These are phyloP conservation scores for Coelinius sp. DNA, from an alignment of 2,888 invertebrate genomes.

Conservation along the genomic window DNA sequence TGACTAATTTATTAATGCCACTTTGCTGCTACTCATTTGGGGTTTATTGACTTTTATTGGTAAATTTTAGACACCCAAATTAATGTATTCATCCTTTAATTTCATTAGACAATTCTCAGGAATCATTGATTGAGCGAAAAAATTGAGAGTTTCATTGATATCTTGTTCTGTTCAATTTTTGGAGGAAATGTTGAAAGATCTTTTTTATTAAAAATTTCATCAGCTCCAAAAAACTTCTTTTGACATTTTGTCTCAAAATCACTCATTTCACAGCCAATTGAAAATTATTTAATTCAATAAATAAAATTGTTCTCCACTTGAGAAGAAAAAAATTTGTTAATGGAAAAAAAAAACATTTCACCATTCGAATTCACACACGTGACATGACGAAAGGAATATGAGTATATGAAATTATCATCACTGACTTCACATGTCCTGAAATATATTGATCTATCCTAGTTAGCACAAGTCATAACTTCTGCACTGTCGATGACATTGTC, in stretches of 20 bases:
- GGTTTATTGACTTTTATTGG: conserved; percentile 67
- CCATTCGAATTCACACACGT: neutral
- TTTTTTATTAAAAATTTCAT: too few relatives aligned
- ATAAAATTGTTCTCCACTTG: too few relatives aligned
- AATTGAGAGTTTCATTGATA: too few relatives aligned
- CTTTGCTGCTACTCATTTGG: conserved; percentile 59
- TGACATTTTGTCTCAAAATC: too few relatives aligned
- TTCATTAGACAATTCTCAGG: too few relatives aligned
- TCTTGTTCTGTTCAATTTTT: too few relatives aligned
- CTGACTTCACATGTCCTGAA: neutral
- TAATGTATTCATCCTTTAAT: neutral
- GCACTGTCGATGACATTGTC: neutral
- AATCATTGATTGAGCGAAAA: too few relatives aligned
- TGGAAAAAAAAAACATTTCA: neutral
- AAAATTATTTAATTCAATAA: too few relatives aligned
- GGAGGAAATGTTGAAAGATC: too few relatives aligned
- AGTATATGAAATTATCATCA: neutral
- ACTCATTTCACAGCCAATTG: too few relatives aligned
- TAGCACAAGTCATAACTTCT: neutral
- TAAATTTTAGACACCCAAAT: conserved; percentile 47
- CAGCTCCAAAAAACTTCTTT: neutral
- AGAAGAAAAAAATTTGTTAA: too few relatives aligned
- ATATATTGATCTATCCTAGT: neutral
- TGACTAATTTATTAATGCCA: conserved; percentile 67
- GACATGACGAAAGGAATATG: neutral